Base-by-base conservation (phyloP, 2,113 vertebrate species). In the Ailurus styani region DNA sequence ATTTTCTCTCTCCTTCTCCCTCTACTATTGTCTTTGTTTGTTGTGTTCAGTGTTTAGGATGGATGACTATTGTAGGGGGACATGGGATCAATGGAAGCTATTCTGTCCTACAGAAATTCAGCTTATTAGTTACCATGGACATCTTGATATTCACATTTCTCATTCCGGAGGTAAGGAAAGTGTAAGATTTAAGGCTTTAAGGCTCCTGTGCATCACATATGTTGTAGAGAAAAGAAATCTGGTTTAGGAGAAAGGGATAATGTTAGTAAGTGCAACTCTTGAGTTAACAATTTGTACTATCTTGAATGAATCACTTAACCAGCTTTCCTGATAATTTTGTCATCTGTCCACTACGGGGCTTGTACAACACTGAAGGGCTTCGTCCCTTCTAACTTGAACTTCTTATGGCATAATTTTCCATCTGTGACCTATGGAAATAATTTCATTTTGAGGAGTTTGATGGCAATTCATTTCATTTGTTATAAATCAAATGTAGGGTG, bases 371-470 rank as follows among this genome's bases (percentile, higher is more conserved):
- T 64, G 70, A 94, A 95, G 64, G 21, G 6, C 77, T 86, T 87
- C 66, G 57, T 88, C 13, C 15, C 37, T 95, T 96, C 64, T 86
- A 88, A 81, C 37, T 93, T 95, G 85, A 94, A 88, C 70, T 95
- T 94, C 47, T 96, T 86, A 68, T 34, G 68, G 66, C 40, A 93
- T 85, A 68, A 97, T 97, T 97, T 97, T 90, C 93, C 11, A 91
- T 94, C 77, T 94, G 45, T 95, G 93, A 93, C 64, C 95, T 94
- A 95, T 96, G 66, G 86, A 77, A 97, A 98, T 98, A 96, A 98
- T 97, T 98, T 68, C 72, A 96, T 97, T 98, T 96, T 29, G 91
- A 81, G 66, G 34, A 97, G 68, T 97, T 97, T 96, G 98, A 96
- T 95, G 82, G 47, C 7, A 4, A 97, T 97, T 97, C 91, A 95